Evolutionary conservation across 1,140 invertebrate species (phyloP).

Genomic region (Tetramorium simillimum): DNA sequence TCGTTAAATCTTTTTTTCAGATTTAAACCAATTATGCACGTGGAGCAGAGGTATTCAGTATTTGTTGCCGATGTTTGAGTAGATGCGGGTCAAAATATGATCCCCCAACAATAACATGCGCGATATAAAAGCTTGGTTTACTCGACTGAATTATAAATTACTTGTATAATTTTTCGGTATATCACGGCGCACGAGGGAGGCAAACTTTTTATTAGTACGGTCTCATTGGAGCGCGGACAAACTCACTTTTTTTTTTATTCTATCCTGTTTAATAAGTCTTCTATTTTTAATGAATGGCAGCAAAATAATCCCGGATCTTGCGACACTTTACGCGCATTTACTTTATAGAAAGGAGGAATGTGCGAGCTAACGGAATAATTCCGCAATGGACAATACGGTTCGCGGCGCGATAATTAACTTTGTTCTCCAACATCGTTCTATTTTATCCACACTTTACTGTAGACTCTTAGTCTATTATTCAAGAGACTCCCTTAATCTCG

Average conservation of each 20-base stretch:
- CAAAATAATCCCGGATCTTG: neutral
- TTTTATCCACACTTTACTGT: neutral
- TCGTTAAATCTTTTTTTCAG: neutral
- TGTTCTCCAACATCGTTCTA: neutral
- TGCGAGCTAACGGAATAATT: constrained; percentile 5
- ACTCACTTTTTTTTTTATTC: neutral
- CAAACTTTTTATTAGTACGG: neutral
- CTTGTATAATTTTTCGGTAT: neutral
- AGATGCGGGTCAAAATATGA: constrained; percentile 1
- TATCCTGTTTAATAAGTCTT: neutral
- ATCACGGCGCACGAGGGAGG: neutral
- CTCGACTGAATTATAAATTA: neutral
- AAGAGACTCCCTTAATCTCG: constrained; percentile 28
- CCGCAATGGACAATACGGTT: neutral
- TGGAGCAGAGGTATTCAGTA: neutral
- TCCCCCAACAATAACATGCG: neutral
- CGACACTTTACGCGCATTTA: neutral
- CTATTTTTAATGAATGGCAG: neutral
- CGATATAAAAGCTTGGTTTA: neutral
- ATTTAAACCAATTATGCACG: neutral
- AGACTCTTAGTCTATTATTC: constrained; percentile 28
- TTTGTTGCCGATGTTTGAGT: neutral
- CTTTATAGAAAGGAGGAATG: neutral
- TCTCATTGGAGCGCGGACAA: neutral
- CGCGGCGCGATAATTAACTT: constrained; percentile 13